Conservation (phyloP, 2,797 vertebrate genomes). For the Gallinago nigripennis region DNA sequence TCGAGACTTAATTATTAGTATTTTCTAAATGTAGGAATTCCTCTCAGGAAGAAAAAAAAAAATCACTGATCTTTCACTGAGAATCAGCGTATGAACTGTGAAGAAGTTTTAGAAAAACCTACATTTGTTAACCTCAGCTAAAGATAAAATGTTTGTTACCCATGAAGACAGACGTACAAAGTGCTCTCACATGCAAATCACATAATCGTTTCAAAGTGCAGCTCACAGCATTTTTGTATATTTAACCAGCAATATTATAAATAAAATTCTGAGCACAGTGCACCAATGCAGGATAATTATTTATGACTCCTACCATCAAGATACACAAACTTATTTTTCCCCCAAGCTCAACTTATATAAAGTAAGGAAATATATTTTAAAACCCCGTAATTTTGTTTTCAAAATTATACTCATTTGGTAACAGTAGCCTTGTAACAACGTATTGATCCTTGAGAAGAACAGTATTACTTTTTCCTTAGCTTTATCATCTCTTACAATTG, state of each 20-base stretch:
- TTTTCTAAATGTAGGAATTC: neutral
- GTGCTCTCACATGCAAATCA: neutral
- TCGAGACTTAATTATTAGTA: neutral
- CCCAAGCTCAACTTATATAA: neutral
- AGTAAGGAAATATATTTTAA: neutral
- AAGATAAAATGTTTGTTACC: neutral
- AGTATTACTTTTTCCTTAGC: conserved; percentile 14
- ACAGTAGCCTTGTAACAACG: neutral
- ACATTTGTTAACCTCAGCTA: neutral
- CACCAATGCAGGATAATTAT: neutral
- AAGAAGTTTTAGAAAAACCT: neutral
- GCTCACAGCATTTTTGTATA: neutral
- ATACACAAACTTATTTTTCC: neutral
- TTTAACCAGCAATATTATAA: neutral
- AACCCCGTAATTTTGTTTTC: neutral
- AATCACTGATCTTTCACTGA: neutral
- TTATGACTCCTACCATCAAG: neutral
- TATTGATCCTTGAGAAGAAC: neutral
- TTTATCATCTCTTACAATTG: conserved; percentile 48
- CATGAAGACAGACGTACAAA: neutral
- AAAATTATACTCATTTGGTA: conserved; percentile 6
- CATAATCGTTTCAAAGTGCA: neutral
- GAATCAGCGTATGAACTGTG: neutral
- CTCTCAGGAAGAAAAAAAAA: neutral
- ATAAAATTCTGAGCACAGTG: neutral